Conservation (phyloP, 2,888 invertebrate genomes). For the Oxystoma pomonae region DNA sequence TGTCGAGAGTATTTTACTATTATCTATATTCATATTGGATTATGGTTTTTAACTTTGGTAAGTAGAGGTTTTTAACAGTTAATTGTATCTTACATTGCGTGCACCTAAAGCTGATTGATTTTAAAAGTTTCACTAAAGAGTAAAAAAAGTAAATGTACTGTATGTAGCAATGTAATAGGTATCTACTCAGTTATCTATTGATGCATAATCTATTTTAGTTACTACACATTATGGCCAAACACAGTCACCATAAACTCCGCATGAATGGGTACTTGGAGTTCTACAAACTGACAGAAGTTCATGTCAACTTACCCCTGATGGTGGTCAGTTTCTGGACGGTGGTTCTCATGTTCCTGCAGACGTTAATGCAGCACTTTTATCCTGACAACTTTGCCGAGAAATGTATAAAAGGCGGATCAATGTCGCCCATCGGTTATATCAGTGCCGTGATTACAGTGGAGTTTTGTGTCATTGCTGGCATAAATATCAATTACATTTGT, state of each 20-base stretch:
- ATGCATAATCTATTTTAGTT: slow-evolving; percentile 50
- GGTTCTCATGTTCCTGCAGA: slow-evolving; percentile 52
- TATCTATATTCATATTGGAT: slow-evolving; percentile 54
- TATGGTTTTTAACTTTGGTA: slow-evolving; percentile 58
- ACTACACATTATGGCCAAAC: slow-evolving; percentile 56
- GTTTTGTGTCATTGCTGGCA: slow-evolving; percentile 48
- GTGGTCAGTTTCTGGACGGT: slow-evolving; percentile 62
- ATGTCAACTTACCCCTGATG: slow-evolving; percentile 58
- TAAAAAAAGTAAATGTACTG: too few relatives aligned
- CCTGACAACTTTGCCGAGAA: slow-evolving; percentile 51
- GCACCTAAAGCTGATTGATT: too few relatives aligned
- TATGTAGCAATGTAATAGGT: too few relatives aligned
- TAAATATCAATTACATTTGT: slow-evolving; percentile 56
- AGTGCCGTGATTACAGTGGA: slow-evolving; percentile 53
- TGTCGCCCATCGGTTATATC: slow-evolving; percentile 58
- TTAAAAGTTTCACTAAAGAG: too few relatives aligned
- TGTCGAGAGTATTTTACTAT: slow-evolving; percentile 58
- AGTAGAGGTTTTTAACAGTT: slow-evolving; percentile 26
- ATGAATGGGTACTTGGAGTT: slow-evolving; percentile 66
- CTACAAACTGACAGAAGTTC: slow-evolving; percentile 57
- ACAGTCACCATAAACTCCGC: slow-evolving; percentile 57
- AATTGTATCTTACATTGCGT: not conserved
- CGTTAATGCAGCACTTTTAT: slow-evolving; percentile 56
- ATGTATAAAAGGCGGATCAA: slow-evolving; percentile 49
- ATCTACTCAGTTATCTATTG: too few relatives aligned